Evolutionary conservation across 2,113 vertebrate species (phyloP), one percentile per base, ranked within the genome.

Genomic region (Urocolius indicus): DNA sequence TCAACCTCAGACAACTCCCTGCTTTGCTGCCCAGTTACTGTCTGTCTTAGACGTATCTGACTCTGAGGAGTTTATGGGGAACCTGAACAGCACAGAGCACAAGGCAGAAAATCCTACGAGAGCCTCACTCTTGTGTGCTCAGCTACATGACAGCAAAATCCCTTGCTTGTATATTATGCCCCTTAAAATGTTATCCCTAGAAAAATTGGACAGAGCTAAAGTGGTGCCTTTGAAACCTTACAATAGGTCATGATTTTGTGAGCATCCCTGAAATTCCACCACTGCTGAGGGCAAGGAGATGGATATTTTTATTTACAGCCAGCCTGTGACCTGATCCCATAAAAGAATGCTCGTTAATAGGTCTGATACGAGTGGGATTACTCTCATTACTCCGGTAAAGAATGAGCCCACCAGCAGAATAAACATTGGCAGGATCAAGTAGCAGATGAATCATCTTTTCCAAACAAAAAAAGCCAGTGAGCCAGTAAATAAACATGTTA

Each of bases 381-480:
- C 49, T 93, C 43, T 86, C 93, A 89, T 59, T 87, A 92, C 65
- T 81, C 65, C 1, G 1, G 41, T 89, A 45, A 89, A 78, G 61
- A 82, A 19, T 13, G 69, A 93, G 57, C 61, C 94, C 92, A 90
- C 86, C 71, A 88, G 62, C 73, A 94, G 80, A 95, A 93, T 49
- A 97, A 92, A 92, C 83, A 90, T 34, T 92, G 74, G 54, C 83
- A 93, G 73, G 87, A 96, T 81, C 73, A 72, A 88, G 62, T 75
- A 94, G 54, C 86, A 62, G 52, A 87, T 90, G 93, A 96, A 41
- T 95, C 92, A 94, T 78, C 90, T 79, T 95, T 93, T 92, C 95
- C 76, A 79, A 87, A 89, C 83, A 82, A 49, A 92, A 89, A 95
- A 95, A 84, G 79, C 43, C 92, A 87, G n/a, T 0, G 0, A 74